These are phyloP conservation scores for Brenthis daphne DNA, from an alignment of 2,888 invertebrate species.

Conservation along the genomic window DNA sequence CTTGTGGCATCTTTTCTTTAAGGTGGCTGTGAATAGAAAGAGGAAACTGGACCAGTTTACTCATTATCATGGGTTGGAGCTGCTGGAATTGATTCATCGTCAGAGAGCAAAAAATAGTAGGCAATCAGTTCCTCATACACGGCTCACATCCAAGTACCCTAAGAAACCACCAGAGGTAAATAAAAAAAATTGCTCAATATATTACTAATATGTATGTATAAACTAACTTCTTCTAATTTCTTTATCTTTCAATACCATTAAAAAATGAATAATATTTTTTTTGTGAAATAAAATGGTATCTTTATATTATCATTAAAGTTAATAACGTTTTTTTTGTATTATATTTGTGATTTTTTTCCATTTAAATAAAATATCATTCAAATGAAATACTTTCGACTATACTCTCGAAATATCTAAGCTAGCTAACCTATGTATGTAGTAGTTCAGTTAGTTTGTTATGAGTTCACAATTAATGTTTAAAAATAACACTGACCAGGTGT, in stretches of 20 bases:
- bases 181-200: constrained; percentile 23
- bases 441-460: neutral
- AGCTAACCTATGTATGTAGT: too few relatives aligned
- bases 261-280: too few relatives aligned
- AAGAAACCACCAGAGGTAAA: constrained; percentile 81
- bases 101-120: constrained; percentile 78
- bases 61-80: constrained; percentile 89
- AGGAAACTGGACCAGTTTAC: constrained; percentile 93
- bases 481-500: constrained; percentile 63
- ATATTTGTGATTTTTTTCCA: too few relatives aligned
- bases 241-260: too few relatives aligned
- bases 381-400: too few relatives aligned
- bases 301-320: too few relatives aligned
- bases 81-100: constrained; percentile 85
- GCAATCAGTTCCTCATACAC: constrained; percentile 69
- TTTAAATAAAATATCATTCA: too few relatives aligned
- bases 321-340: too few relatives aligned
- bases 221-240: too few relatives aligned
- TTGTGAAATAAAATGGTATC: too few relatives aligned
- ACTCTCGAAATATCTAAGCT: too few relatives aligned
- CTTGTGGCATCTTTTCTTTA: too few relatives aligned
- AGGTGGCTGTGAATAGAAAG: constrained; percentile 91
- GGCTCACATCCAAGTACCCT: constrained; percentile 76
- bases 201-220: neutral
- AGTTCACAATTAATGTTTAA: neutral